Conservation (phyloP, 2,888 invertebrate species). For the Portevinia maculata region DNA sequence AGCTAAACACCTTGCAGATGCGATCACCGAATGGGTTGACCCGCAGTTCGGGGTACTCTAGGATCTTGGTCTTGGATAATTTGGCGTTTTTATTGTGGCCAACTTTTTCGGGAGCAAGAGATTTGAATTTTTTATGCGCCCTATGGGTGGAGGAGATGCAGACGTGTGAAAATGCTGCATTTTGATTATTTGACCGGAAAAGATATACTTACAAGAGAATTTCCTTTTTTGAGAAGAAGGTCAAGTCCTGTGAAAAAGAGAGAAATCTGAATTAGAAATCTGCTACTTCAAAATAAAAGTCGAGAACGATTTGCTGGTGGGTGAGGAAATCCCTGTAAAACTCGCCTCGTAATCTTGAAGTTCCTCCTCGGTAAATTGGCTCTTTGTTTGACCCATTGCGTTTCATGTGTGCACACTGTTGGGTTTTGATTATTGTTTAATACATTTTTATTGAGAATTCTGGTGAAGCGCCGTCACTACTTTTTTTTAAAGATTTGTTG, state of each 20-base stretch:
- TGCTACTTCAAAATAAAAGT: slow-evolving; percentile 8
- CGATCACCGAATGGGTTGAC: slow-evolving; percentile 96
- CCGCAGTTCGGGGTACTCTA: slow-evolving; percentile 93
- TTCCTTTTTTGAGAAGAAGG: slow-evolving; percentile 96
- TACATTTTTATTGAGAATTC: slow-evolving; percentile 49
- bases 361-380: slow-evolving; percentile 94
- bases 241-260: slow-evolving; percentile 88
- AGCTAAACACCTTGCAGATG: slow-evolving; percentile 95
- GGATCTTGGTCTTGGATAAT: slow-evolving; percentile 91
- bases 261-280: slow-evolving; percentile 39
- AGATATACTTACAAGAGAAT: slow-evolving; percentile 90
- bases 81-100: slow-evolving; percentile 94
- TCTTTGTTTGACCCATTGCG: slow-evolving; percentile 91
- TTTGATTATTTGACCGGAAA: not conserved
- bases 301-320: not conserved
- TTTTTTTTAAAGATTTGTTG: slow-evolving; percentile 18
- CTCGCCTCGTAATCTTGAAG: slow-evolving; percentile 94
- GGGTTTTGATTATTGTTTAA: slow-evolving; percentile 35
- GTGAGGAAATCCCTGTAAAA: not conserved
- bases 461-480: slow-evolving; percentile 40
- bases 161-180: not conserved
- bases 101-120: slow-evolving; percentile 94
- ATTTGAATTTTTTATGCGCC: slow-evolving; percentile 95
- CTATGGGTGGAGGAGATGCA: slow-evolving; percentile 82
- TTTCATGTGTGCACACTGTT: slow-evolving; percentile 45